Base-by-base conservation (phyloP, 2,797 vertebrate genomes). In the Morelia viridis region DNA sequence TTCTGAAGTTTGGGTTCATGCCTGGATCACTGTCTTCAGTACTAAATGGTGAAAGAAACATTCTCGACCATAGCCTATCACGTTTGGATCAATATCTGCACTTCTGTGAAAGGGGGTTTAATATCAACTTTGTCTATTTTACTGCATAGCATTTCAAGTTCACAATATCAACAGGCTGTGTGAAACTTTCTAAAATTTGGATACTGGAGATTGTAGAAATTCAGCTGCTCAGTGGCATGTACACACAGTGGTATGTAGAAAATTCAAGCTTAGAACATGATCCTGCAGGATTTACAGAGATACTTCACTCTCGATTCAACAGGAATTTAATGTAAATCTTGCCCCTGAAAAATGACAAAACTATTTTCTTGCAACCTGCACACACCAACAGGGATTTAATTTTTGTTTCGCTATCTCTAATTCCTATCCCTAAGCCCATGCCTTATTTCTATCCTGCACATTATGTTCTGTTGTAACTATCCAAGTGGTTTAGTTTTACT, bases 1-100 rank as follows among this genome's bases (percentile, higher is more conserved):
- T 92, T 84, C 85, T 46, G 58, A 92, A 84, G 89, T 90, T 87
- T 92, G 92, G 89, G 90, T 87, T 90, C 57, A 46, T 87, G 89
- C 89, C 58, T 90, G 65, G 68, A 92, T 88, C 85, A 62, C 64
- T 68, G 85, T 92, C 80, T 89, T 85, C 46, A 65, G 61, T 89
- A 87, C 4, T 11, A 31, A 64, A 80, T 87, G 58, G 22, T 87
- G 65, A 90, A 90, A 88, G 8, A 56, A 83, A 57, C 19, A 19
- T 58, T 80, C 76, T n/a, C 83, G 80, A 92, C 56, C 46, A 76
- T 61, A 87, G 71, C 68, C 87, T 90, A 90, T 90, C 58, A 53
- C 9, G n/a, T 65, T 83, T 92, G 68, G 89, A 88, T 84, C 85
- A 50, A 9, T 88, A 90, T 68, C 50, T 13, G 41, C 2, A 41